Conservation (phyloP, 2,797 vertebrate species). For the Meriones psammophilus region DNA sequence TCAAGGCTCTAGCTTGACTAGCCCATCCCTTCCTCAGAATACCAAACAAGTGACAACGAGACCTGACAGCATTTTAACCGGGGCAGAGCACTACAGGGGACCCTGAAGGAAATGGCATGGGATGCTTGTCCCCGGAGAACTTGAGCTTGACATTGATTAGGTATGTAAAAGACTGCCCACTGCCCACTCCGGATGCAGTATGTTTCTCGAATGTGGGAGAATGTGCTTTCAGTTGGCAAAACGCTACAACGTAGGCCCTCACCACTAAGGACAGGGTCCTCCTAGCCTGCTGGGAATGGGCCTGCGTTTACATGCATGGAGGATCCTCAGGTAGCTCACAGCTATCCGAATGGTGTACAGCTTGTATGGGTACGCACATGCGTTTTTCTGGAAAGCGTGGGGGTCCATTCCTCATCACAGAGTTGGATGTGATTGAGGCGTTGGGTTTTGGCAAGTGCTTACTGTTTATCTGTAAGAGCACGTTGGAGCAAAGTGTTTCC, state of each 20-base stretch:
- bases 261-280: not conserved
- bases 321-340: not conserved
- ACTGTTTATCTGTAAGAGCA: not conserved
- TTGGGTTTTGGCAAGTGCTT: not conserved
- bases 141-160: conserved; percentile 20
- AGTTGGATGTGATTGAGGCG: not conserved
- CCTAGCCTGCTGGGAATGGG: fast-evolving
- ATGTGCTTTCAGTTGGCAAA: not conserved
- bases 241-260: not conserved
- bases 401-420: not conserved
- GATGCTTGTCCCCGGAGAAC: conserved; percentile 1
- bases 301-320: not conserved
- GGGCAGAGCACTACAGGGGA: not conserved
- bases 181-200: not conserved
- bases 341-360: not conserved
- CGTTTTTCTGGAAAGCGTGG: not conserved
- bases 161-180: not conserved
- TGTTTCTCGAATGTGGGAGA: conserved; percentile 18
- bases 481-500: conserved; percentile 40
- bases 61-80: not conserved
- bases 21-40: not conserved
- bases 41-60: not conserved
- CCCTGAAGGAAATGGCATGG: not conserved
- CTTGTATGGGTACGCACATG: not conserved
- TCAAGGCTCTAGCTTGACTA: not conserved